phyloP scores from a whole-genome alignment of 1,140 invertebrate species.

The Heliconius himera region DNA sequence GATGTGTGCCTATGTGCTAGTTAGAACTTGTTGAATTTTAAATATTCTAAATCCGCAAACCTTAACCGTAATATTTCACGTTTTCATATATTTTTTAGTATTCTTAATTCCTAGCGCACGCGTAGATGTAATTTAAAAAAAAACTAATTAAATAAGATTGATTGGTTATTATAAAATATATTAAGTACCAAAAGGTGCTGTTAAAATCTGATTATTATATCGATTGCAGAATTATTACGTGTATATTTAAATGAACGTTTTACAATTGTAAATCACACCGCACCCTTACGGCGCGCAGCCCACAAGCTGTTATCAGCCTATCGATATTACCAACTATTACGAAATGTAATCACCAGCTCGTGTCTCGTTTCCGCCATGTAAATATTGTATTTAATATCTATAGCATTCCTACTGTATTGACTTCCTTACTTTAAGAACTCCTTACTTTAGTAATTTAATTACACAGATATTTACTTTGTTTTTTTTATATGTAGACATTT shows the following conservation, averaged over 20 bases:
- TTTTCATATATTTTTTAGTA: no score
- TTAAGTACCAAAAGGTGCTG: not conserved
- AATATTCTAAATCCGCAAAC: no score
- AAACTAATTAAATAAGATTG: not conserved
- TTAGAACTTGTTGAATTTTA: no score
- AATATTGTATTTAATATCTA: conserved; percentile 10
- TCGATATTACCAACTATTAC: conserved; percentile 12
- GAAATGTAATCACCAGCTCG: conserved; percentile 25
- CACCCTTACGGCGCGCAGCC: not conserved
- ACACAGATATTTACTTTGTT: not conserved
- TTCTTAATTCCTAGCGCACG: no score
- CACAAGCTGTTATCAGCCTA: conserved; percentile 10
- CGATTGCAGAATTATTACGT: not conserved
- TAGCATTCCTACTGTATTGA: not conserved
- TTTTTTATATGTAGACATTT: not conserved
- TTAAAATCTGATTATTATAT: conserved; percentile 1
- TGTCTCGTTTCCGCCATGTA: conserved; percentile 19
- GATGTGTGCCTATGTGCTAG: no score
- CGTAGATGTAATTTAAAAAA: no score
- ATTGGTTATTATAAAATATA: not conserved
- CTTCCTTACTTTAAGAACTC: not conserved
- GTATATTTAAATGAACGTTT: conserved; percentile 10
- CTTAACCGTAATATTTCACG: no score
- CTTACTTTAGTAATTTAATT: not conserved
- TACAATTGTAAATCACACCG: conserved; percentile 15